phyloP scores from a whole-genome alignment of 2,113 vertebrate genomes.

The human (Homo sapiens) region DNA sequence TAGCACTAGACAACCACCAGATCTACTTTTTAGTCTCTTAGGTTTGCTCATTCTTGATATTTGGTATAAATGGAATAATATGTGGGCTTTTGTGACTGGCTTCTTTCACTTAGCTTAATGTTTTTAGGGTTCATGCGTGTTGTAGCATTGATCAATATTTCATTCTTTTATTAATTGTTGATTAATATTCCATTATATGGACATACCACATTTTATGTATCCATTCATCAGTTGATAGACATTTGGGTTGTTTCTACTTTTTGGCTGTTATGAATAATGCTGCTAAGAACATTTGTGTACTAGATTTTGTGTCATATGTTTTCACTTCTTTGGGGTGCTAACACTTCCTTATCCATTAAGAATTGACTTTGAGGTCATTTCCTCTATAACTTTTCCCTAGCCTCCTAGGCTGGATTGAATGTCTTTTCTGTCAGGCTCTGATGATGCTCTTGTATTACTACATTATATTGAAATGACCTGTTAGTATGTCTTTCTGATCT shows the following conservation, averaged over 20 bases:
- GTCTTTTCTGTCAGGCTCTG: neutral
- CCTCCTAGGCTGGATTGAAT: neutral
- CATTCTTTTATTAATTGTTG: neutral
- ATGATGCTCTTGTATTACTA: neutral
- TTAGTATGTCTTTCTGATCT: neutral
- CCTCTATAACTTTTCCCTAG: neutral
- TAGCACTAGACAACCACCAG: neutral
- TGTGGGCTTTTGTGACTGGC: constrained; percentile 26
- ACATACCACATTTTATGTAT: neutral
- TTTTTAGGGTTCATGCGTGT: neutral
- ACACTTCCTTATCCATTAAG: neutral
- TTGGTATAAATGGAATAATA: neutral
- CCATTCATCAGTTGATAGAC: neutral
- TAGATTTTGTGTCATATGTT: neutral
- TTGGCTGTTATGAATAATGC: neutral
- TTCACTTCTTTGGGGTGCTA: neutral
- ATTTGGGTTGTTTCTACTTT: neutral
- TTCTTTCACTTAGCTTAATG: constrained; percentile 10
- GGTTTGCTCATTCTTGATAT: neutral
- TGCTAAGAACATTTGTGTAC: neutral
- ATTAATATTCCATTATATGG: neutral
- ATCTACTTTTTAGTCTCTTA: neutral
- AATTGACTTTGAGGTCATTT: neutral
- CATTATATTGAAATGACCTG: neutral
- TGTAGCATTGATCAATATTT: neutral